Percentiles rank a stretch among this genome's conserved stretches.
Evolutionary conservation across 2,888 invertebrate species (phyloP).

Genomic region (Lydus trimaculatus): DNA sequence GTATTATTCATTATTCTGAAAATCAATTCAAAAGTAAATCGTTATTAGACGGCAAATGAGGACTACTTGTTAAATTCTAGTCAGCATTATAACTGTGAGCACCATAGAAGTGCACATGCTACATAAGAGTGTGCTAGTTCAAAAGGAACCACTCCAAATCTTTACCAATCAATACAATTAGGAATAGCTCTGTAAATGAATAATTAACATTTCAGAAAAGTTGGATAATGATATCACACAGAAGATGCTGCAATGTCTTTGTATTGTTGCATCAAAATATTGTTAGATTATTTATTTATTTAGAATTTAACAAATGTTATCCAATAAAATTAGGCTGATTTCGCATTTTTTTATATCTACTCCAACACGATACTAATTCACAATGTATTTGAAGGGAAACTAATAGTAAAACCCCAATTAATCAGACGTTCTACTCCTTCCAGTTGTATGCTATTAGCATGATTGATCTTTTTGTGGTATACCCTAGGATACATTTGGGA

Average conservation of each 20-base stretch:
- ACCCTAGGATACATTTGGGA: too few relatives aligned
- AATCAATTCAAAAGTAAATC: not conserved
- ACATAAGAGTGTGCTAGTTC: not conserved
- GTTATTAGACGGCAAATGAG: not conserved
- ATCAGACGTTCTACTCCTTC: too few relatives aligned
- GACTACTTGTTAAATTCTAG: not conserved
- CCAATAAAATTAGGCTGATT: too few relatives aligned
- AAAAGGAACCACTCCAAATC: not conserved
- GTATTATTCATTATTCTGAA: slow-evolving; percentile 5
- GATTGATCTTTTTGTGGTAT: too few relatives aligned
- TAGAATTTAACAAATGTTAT: too few relatives aligned
- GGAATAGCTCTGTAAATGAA: too few relatives aligned
- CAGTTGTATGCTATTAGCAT: too few relatives aligned
- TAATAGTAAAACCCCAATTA: too few relatives aligned
- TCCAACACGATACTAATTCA: too few relatives aligned
- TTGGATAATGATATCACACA: not conserved
- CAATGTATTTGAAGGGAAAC: too few relatives aligned
- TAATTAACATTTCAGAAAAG: not conserved
- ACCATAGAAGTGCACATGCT: not conserved
- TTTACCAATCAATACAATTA: not conserved
- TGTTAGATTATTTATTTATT: too few relatives aligned
- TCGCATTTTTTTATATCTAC: too few relatives aligned
- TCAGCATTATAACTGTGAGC: slow-evolving; percentile 8
- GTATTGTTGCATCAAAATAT: not conserved
- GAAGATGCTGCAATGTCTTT: not conserved